These are phyloP conservation scores for Dilophus febrilis DNA, from an alignment of 2,888 invertebrate genomes.

Conservation along the genomic window DNA sequence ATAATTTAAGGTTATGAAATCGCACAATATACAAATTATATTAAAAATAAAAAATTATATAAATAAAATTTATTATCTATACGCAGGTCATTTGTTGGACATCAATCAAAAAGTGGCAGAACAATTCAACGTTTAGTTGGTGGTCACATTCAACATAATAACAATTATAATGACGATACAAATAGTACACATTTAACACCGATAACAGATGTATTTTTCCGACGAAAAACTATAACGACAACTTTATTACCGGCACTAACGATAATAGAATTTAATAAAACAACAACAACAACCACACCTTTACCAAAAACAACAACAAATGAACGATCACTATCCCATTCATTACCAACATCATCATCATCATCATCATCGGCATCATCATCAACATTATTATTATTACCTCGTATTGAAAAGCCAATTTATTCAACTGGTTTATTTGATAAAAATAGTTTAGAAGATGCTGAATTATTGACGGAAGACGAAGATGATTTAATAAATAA, in stretches of 20 bases:
- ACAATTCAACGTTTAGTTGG: constrained; percentile 50
- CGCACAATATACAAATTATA: too few species aligned
- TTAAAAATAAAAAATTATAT: too few species aligned
- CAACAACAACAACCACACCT: constrained; percentile 11
- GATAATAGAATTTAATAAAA: constrained; percentile 17
- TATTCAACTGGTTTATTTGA: constrained; percentile 3
- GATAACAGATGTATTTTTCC: constrained; percentile 12
- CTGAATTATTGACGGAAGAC: constrained; percentile 25
- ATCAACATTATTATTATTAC: neutral
- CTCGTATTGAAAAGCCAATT: too few species aligned
- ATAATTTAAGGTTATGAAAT: too few species aligned
- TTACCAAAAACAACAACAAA: constrained; percentile 11
- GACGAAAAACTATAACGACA: constrained; percentile 15
- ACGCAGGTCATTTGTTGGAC: neutral
- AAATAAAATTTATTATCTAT: neutral
- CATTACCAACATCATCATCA: neutral
- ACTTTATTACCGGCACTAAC: neutral
- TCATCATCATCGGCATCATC: neutral
- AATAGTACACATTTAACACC: constrained; percentile 12
- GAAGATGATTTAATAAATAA: constrained; percentile 24
- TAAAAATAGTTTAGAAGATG: constrained; percentile 15
- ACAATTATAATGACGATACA: constrained; percentile 10
- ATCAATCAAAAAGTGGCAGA: constrained; percentile 29
- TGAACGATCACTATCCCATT: neutral
- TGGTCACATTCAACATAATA: constrained; percentile 42